Evolutionary conservation across 2,797 vertebrate genomes (phyloP), one percentile per base, ranked within the genome.

Genomic region (Pitangus sulphuratus): DNA sequence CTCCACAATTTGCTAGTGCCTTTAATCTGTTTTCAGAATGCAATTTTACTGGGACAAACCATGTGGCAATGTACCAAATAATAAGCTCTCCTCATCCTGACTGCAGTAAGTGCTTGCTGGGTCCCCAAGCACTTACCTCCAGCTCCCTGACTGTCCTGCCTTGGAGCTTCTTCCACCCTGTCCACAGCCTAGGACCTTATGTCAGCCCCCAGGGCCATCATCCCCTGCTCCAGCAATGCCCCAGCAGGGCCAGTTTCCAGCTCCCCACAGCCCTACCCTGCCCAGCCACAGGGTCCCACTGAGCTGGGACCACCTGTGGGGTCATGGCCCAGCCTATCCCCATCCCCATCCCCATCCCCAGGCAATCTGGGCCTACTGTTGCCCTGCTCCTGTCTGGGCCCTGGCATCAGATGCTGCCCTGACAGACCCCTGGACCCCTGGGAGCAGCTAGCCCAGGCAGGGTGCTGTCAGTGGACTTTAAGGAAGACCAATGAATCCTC

Each of bases 401-500:
- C 40, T 18, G 21, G 26, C 1, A 7, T 24, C 68, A 26, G 71
- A 28, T 0, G 5, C 48, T 51, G 70, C 40, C 48, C 75, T 4
- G 44, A 31, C 4, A 11, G 58, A 72, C 5, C 45, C 39, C 57
- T 19, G 47, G 30, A 4, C 3, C 20, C 35, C 11, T 1, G 1
- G 44, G 33, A 54, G 40, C 5, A 5, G 77, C 80, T 16, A 48
- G 56, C 44, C 11, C 61, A 30, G 61, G 53, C 1, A 0, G 30
- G 69, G 40, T 21, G 61, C 81, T 24, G 2, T 26, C 84, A 47
- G 76, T 0, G 22, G 61, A 31, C 93, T 48, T 54, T 84, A 96
- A 84, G 89, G 88, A 95, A 92, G 95, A 81, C 93, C 96, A 97
- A 98, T 98, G 98, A 98, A 98, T 98, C 97, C 98, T 98, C 99